A percentile compares a stretch with the other conserved stretches of the same genome.
Evolutionary conservation across 2,888 invertebrate genomes (phyloP).

Genomic region (Philaethria dido): DNA sequence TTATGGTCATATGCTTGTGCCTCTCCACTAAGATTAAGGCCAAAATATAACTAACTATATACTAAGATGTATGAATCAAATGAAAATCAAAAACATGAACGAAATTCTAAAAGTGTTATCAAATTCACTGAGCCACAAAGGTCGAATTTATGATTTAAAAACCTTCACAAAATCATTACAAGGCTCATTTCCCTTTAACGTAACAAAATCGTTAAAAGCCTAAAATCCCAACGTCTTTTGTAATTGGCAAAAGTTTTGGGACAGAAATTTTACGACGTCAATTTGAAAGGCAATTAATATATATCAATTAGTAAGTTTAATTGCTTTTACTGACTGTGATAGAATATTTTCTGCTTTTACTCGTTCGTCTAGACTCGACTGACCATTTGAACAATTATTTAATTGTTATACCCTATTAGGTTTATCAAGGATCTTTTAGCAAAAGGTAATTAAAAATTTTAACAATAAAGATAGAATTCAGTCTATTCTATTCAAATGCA

Average conservation of each 20-base stretch:
- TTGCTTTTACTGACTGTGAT: constrained; percentile 29
- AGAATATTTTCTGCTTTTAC: constrained; percentile 3
- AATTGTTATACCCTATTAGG: neutral
- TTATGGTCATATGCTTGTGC: too few relatives aligned
- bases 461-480: too few relatives aligned
- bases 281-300: constrained; percentile 41
- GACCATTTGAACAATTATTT: constrained; percentile 1
- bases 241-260: constrained; percentile 37
- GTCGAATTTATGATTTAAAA: constrained; percentile 13
- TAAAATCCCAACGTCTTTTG: constrained; percentile 1
- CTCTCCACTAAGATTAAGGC: too few relatives aligned
- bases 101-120: neutral
- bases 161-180: constrained; percentile 14
- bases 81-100: too few relatives aligned
- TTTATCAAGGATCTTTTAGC: too few relatives aligned
- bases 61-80: too few relatives aligned
- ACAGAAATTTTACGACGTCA: constrained; percentile 33
- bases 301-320: constrained; percentile 42
- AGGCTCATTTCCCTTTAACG: constrained; percentile 22
- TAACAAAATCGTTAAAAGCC: constrained; percentile 13
- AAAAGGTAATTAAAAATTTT: too few relatives aligned
- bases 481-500: too few relatives aligned
- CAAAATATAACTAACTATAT: too few relatives aligned
- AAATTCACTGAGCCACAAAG: neutral
- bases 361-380: neutral